phyloP scores from a whole-genome alignment of 2,113 vertebrate genomes.

The Ancistrus triradiatus region DNA sequence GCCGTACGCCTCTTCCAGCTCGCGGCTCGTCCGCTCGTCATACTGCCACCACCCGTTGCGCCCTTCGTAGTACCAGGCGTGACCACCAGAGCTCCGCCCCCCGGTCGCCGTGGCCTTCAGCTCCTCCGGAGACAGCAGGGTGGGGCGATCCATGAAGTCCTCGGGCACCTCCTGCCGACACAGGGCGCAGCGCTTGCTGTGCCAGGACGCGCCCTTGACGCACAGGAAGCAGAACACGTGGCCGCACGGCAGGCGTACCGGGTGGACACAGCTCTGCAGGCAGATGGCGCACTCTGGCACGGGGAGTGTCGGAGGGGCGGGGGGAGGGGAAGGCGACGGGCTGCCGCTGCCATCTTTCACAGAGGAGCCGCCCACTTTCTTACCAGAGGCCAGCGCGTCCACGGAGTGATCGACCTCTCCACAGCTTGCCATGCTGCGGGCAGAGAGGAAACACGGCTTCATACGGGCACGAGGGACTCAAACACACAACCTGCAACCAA shows the following conservation, averaged over 20 bases:
- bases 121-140: conserved; percentile 87
- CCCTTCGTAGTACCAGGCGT: conserved; percentile 96
- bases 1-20: conserved; percentile 89
- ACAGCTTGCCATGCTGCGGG: conserved; percentile 85
- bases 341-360: conserved; percentile 47
- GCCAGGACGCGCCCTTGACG: conserved; percentile 97
- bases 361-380: conserved; percentile 72
- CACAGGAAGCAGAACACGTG: conserved; percentile 97
- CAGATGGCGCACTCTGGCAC: conserved; percentile 92
- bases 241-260: conserved; percentile 88
- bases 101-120: conserved; percentile 79
- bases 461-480: neutral
- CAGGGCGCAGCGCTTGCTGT: conserved; percentile 91
- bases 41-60: conserved; percentile 99
- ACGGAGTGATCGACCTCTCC: conserved; percentile 79
- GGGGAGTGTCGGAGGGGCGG: conserved; percentile 71
- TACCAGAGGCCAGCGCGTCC: conserved; percentile 76
- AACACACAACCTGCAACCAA: neutral
- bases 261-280: conserved; percentile 90
- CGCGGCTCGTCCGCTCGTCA: conserved; percentile 88
- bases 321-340: conserved; percentile 58
- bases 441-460: neutral
- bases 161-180: conserved; percentile 94
- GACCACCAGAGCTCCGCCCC: conserved; percentile 76
- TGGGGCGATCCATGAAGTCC: conserved; percentile 92